Evolutionary conservation across 2,113 vertebrate species (phyloP).

Genomic region (Nycticebus coucang): DNA sequence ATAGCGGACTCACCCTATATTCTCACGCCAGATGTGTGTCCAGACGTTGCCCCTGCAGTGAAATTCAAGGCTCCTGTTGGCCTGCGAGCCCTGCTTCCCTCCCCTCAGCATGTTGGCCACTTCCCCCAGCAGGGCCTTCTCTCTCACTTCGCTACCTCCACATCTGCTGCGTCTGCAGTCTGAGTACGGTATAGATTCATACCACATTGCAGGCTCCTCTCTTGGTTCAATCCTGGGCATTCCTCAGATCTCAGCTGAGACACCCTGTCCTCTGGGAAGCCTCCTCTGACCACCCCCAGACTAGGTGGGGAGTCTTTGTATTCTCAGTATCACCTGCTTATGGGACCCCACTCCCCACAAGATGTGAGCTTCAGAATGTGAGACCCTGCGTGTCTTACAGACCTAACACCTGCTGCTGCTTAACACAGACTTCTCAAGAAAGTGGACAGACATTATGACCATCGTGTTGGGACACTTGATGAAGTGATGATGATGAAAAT

Average conservation of each 20-base stretch:
- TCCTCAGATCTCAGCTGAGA: neutral
- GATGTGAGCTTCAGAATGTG: neutral
- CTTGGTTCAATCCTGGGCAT: neutral
- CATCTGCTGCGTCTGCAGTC: accelerated
- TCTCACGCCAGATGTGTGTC: accelerated
- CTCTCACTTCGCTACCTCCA: neutral
- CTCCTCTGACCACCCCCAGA: neutral
- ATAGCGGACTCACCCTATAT: neutral
- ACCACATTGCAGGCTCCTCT: neutral
- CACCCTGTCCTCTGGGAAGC: neutral
- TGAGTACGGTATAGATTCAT: too few relatives aligned
- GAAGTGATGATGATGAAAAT: neutral
- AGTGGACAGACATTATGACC: neutral
- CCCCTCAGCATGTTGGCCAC: accelerated
- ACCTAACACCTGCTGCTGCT: neutral
- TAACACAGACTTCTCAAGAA: neutral
- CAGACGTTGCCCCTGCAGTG: neutral
- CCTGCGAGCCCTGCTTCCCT: too few relatives aligned
- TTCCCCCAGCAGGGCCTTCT: neutral
- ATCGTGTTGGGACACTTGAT: neutral
- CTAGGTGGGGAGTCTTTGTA: neutral
- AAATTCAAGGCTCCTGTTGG: neutral
- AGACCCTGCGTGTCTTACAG: neutral
- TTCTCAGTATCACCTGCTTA: neutral
- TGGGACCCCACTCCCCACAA: neutral